Base-by-base conservation (phyloP, 2,888 invertebrate genomes). In the Stegophylla sp. region DNA sequence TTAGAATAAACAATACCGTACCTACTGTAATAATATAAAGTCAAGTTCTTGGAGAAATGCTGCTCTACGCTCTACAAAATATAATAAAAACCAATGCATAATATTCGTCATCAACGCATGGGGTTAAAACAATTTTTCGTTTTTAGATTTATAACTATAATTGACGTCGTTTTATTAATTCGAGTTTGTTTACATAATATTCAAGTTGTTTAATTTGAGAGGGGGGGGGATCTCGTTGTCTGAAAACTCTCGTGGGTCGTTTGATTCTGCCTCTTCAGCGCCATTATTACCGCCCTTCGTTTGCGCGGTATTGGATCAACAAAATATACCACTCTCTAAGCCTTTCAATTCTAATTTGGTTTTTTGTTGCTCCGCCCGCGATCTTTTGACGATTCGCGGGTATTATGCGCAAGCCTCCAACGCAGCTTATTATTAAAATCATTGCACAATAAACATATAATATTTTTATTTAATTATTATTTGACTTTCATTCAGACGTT, bases 201-300 rank as follows among this genome's bases (percentile, higher is more conserved):
- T 67, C 43, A 56, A 67, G 67, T 67, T 67, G 67, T 20, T 76
- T 76, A 77, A 56, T 77, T 59, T 53, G 45, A 66, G 28, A 4
- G 48, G 63, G 48, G 63, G 67, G 63, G 43, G 20, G n/a, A 76
- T 34, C 34, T 64, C 75, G 34, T 53, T 66, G 56, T 43, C 12
- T 41, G 63, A 51, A 23, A 64, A 13, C 64, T 26, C 23, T 74
- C 63, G 63, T 17, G 48, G 48, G 23, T 56, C 41, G 43, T 56
- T 61, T 61, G 13, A 45, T 13, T 61, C 13, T 26, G 34, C 26
- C 17, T 56, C 56, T 26, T 41, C 41, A 10, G 43, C 43, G 3
- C 34, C 7, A n/a, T 17, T 26, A 43, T 20, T 71, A 43, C 23
- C 56, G 53, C 56, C 17, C 26, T 7, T 17, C 17, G 20, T 1